A percentile compares a stretch with the other conserved stretches of the same genome.
Evolutionary conservation across 2,113 vertebrate genomes (phyloP).

Genomic region (Pachyramphus minor): DNA sequence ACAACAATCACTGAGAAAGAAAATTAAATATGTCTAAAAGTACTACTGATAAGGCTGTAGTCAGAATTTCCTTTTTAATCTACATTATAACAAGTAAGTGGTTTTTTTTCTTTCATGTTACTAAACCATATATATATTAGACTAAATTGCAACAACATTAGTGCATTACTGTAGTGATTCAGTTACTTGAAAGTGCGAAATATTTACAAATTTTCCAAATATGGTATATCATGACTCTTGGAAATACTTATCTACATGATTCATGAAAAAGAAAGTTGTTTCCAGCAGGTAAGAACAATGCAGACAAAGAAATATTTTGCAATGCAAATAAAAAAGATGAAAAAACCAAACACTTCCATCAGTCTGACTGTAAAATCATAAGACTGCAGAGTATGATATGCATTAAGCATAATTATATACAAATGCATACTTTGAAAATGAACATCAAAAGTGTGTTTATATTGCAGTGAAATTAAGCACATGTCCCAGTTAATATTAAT

Average conservation of each 20-base stretch:
- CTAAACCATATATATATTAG: constrained; percentile 29
- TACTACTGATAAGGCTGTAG: constrained; percentile 53
- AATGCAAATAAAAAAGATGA: constrained; percentile 38
- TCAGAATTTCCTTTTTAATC: constrained; percentile 54
- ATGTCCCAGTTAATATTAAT: constrained; percentile 48
- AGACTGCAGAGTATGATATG: neutral
- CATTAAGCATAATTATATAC: constrained; percentile 51
- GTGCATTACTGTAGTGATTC: neutral
- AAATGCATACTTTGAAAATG: constrained; percentile 53
- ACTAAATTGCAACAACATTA: constrained; percentile 25
- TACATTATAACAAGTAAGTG: constrained; percentile 26
- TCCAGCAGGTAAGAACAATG: constrained; percentile 23
- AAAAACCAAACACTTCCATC: neutral
- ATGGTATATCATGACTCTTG: neutral
- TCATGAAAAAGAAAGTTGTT: neutral
- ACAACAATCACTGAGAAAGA: constrained; percentile 64
- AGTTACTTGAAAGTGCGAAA: neutral
- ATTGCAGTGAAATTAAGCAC: constrained; percentile 50
- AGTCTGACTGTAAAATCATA: constrained; percentile 14
- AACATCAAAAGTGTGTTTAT: constrained; percentile 56
- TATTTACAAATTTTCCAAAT: constrained; percentile 34
- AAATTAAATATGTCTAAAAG: constrained; percentile 62
- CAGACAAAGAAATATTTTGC: constrained; percentile 32
- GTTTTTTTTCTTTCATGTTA: neutral
- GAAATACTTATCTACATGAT: neutral